phyloP scores from a whole-genome alignment of 2,113 vertebrate species.

The Aleadryas rufinucha region DNA sequence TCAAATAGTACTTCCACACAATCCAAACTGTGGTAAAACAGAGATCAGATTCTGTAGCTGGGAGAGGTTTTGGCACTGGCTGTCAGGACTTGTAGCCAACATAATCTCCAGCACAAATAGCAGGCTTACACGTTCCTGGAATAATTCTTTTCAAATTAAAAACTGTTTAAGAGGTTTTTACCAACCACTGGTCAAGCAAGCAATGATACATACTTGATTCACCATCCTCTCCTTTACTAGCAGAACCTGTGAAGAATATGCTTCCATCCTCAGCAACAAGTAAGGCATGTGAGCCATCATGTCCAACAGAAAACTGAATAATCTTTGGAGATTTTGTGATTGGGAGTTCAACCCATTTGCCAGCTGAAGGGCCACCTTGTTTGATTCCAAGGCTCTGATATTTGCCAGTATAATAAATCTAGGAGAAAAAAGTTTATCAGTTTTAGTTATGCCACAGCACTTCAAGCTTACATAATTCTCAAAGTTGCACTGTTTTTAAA shows the following conservation, averaged over 20 bases:
- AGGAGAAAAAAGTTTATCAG: not conserved
- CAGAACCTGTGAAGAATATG: constrained; percentile 96
- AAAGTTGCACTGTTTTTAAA: not conserved
- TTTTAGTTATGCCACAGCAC: not conserved
- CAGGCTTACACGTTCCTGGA: not conserved
- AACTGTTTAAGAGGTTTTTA: not conserved
- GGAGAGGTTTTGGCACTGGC: not conserved
- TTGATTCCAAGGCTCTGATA: constrained; percentile 99
- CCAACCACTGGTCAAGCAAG: not conserved
- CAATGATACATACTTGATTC: constrained; percentile 87
- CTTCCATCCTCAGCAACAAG: constrained; percentile 97
- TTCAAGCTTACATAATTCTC: not conserved
- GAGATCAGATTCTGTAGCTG: not conserved
- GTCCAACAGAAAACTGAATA: constrained; percentile 94
- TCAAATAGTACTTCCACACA: no score
- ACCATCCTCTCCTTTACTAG: constrained; percentile 98
- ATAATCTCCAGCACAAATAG: not conserved
- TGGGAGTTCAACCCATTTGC: constrained; percentile 97
- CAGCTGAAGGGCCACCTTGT: constrained; percentile 94
- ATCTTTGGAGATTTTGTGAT: constrained; percentile 98
- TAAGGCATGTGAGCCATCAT: constrained; percentile 97
- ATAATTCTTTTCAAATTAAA: not conserved
- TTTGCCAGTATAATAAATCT: constrained; percentile 99
- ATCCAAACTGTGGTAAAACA: not conserved
- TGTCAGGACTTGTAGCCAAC: not conserved